phyloP scores from a whole-genome alignment of 1,140 invertebrate species.

The Maconellicoccus hirsutus region DNA sequence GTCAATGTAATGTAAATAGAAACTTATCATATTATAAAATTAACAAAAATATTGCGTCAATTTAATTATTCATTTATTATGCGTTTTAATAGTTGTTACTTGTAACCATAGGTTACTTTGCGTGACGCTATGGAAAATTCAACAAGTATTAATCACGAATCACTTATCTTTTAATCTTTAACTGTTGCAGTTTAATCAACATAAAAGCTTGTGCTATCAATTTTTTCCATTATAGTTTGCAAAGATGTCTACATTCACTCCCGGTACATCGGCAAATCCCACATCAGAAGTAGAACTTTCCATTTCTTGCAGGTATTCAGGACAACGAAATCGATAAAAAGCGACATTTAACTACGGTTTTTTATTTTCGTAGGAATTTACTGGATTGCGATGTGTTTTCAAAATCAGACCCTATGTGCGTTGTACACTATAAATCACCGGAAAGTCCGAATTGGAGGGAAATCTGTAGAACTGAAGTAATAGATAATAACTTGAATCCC shows the following conservation, averaged over 20 bases:
- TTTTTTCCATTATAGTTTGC: background rate
- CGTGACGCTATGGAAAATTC: background rate
- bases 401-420: conserved; percentile 50
- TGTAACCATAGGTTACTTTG: background rate
- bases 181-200: background rate
- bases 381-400: conserved; percentile 46
- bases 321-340: background rate
- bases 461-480: conserved; percentile 44
- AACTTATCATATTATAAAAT: no score
- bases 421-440: conserved; percentile 39
- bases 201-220: background rate
- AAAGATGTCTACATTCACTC: conserved; percentile 30
- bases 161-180: background rate
- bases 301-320: conserved; percentile 33
- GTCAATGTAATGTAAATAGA: no score
- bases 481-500: conserved; percentile 45
- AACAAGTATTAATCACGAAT: conserved; percentile 2
- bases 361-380: conserved; percentile 38
- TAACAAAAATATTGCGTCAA: no score
- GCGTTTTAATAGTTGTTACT: no score
- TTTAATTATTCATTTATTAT: no score
- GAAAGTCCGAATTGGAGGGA: conserved; percentile 40
- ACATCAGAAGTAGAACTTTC: conserved; percentile 33
- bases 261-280: conserved; percentile 32
- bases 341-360: no score